Evolutionary conservation across 1,140 invertebrate genomes (phyloP), one percentile per base, ranked within the genome.

Genomic region (Drosophila simulans): DNA sequence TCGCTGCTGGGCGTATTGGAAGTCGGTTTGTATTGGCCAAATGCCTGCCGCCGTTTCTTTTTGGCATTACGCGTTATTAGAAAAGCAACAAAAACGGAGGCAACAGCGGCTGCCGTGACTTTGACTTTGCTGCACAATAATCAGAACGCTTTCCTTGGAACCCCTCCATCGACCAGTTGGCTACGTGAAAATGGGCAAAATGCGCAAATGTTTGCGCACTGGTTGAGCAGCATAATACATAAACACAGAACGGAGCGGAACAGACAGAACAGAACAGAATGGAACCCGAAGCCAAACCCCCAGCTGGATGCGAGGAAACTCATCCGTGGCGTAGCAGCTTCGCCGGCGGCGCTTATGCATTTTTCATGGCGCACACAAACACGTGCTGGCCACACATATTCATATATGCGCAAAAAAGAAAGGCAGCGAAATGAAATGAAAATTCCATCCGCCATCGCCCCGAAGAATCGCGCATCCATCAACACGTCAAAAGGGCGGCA

Each of bases 331-430:
- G 52, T 20, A 74, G 52, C 58, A 46, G 53, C 37, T 59, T 48
- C 17, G 79, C 79, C 56, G 43, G 78, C 70, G 80, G 72, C 76
- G 84, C 84, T 84, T 88, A 89, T 88, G 84, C 84, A 88, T 89
- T 89, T 89, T 89, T 89, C 84, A 89, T 89, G 77, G 70, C 64
- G 35, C 52, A 72, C 68, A 59, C 76, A 76, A 80, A 83, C 80
- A 88, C 83, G 84, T 83, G 71, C 84, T 76, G 59, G 15, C 63
- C 31, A 31, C 78, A 81, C 82, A 76, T 72, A 85, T 65, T 64
- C 80, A 58, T 77, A 63, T 73, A 31, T 43, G 56, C 69, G 75
- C 42, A 76, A 56, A 56, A 75, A 25, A 45, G 13, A 17, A 40
- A 51, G 45, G 10, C 25, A 55, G 31, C 31, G 31, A 31, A 34